A percentile compares a stretch with the other conserved stretches of the same genome.
These are phyloP conservation scores for Conops quadrifasciatus DNA, from an alignment of 2,888 invertebrate genomes.

Conservation along the genomic window DNA sequence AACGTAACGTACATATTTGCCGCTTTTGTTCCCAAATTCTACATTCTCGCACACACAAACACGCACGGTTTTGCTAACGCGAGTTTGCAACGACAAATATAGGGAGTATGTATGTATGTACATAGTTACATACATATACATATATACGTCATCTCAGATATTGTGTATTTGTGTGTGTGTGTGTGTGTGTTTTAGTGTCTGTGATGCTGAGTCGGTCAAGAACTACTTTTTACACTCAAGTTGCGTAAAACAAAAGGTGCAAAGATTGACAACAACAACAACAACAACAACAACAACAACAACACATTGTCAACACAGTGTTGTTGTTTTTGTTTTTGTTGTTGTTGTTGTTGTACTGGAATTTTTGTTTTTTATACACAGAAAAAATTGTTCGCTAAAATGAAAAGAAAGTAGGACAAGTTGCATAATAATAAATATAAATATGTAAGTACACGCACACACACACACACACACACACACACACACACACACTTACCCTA, in stretches of 20 bases:
- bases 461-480: conserved; percentile 18
- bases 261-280: background rate
- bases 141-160: no score
- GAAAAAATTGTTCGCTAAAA: background rate
- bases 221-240: conserved; percentile 28
- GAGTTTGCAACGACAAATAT: no score
- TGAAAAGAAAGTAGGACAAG: conserved; percentile 13
- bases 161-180: background rate
- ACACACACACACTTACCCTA: background rate
- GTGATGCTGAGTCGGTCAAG: conserved; percentile 32
- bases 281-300: background rate
- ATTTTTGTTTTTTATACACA: background rate
- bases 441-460: background rate
- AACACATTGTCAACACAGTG: background rate
- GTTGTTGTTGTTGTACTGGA: no score
- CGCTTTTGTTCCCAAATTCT: no score
- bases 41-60: no score
- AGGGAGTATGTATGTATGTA: no score
- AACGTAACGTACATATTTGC: no score
- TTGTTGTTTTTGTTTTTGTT: no score
- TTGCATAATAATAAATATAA: conserved; percentile 22
- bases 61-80: no score
- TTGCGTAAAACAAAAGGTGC: conserved; percentile 18
- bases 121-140: no score
- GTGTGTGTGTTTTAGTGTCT: background rate